Base-by-base conservation (phyloP, 2,797 vertebrate genomes). In the Champsocephalus esox region DNA sequence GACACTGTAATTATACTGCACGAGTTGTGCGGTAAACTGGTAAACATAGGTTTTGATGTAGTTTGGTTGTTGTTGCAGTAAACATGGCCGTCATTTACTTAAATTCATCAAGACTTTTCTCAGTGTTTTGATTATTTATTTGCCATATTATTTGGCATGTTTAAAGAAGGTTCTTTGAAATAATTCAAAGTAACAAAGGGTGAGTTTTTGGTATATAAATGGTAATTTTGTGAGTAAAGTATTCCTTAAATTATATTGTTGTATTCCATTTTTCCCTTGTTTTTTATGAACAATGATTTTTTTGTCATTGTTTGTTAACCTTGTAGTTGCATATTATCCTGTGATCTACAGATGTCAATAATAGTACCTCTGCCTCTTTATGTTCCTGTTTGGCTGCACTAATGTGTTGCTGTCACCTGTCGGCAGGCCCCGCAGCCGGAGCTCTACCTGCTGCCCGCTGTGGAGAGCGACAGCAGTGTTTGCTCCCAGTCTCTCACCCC, bases 371-470 rank as follows among this genome's bases (percentile, higher is more conserved):
- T 50, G 17, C 46, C 54, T 44, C 1, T 5, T 45, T 28, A 16
- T 57, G n/a, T 38, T 1, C 0, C n/a, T 10, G 0, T 45, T 45
- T 38, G 45, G 28, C 60, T 28, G 24, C 32, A 19, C 5, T 67
- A 11, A 63, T 54, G 32, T 70, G 6, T 49, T 14, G 9, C 14
- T 17, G 17, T 68, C 44, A 17, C 19, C 43, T 82, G 58, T 68
- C 10, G 3, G 7, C 83, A 99, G 97, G 96, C 97, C 69, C 91
- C 93, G 44, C 93, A 96, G 86, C 96, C 97, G 9, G 97, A 99
- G 90, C 94, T 99, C 0, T 99, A 98, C 92, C 93, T 99, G 82
- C 92, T 99, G 80, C 93, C 95, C 7, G 48, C 83, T 64, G 83
- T 84, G 80, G 93, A 95, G 64, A 88, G 85, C 46, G 89, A 93